Evolutionary conservation across 2,797 vertebrate species (phyloP).

Genomic region (Botia almorhae): DNA sequence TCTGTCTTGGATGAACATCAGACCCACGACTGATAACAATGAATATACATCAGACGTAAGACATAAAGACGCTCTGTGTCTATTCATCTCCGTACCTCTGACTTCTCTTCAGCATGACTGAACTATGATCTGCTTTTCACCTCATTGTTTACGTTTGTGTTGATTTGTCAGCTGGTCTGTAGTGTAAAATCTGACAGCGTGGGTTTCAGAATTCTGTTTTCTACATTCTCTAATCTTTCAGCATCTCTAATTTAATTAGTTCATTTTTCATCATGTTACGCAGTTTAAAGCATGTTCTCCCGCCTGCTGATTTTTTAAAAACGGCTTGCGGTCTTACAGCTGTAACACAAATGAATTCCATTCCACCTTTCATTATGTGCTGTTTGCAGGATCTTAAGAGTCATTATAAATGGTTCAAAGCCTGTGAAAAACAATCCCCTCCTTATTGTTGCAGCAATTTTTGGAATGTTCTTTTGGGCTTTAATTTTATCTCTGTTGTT

Average conservation of each 20-base stretch:
- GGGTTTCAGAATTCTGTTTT: background rate
- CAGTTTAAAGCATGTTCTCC: background rate
- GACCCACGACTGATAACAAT: background rate
- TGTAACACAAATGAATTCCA: slow-evolving; percentile 15
- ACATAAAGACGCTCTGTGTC: background rate
- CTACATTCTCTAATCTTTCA: background rate
- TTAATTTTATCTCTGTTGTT: slow-evolving; percentile 17
- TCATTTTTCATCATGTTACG: background rate
- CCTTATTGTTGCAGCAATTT: background rate
- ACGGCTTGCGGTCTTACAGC: slow-evolving; percentile 5
- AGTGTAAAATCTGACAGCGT: background rate
- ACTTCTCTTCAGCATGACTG: slow-evolving; percentile 41
- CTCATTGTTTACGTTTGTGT: slow-evolving; percentile 17
- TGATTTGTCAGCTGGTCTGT: background rate
- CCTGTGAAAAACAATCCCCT: slow-evolving; percentile 12
- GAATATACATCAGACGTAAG: background rate
- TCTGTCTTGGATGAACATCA: background rate
- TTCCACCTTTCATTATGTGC: background rate
- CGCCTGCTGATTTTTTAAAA: background rate
- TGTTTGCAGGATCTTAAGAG: slow-evolving; percentile 8
- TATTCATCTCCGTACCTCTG: slow-evolving; percentile 34
- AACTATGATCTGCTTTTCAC: slow-evolving; percentile 46
- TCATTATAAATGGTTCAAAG: slow-evolving; percentile 18
- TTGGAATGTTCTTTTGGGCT: slow-evolving; percentile 18
- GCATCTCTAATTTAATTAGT: slow-evolving; percentile 40